phyloP scores from a whole-genome alignment of 1,140 invertebrate species.

The Sweltsa coloradensis region DNA sequence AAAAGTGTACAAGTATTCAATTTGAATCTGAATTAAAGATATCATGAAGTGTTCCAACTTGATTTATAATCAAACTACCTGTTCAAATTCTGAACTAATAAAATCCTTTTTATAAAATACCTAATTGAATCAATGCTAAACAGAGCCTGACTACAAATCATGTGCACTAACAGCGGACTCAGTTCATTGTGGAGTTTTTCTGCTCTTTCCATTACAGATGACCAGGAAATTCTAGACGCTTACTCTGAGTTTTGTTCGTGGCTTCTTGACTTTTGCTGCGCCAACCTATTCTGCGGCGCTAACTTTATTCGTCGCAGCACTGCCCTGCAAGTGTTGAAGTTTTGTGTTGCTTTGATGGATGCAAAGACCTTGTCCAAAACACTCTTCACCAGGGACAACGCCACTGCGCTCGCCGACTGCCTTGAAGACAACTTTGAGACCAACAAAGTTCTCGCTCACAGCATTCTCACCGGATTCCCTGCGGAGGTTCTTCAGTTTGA shows the following conservation, averaged over 20 bases:
- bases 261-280: conserved; percentile 38
- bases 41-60: no score
- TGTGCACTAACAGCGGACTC: conserved; percentile 28
- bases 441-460: conserved; percentile 31
- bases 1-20: no score
- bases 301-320: conserved; percentile 53
- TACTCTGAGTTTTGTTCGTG: conserved; percentile 34
- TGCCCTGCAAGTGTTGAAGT: conserved; percentile 39
- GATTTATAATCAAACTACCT: neutral
- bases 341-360: neutral
- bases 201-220: conserved; percentile 1
- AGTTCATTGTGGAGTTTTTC: conserved; percentile 23
- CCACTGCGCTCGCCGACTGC: conserved; percentile 23
- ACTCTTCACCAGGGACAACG: conserved; percentile 5
- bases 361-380: neutral
- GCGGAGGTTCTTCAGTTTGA: conserved; percentile 12
- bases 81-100: neutral
- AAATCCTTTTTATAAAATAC: conserved; percentile 1
- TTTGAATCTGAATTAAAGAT: no score
- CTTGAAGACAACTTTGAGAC: conserved; percentile 36
- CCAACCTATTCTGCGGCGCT: conserved; percentile 48
- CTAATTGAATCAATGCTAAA: conserved; percentile 8
- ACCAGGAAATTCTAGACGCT: neutral
- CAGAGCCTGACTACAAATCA: conserved; percentile 11
- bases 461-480: conserved; percentile 29